Evolutionary conservation across 2,888 invertebrate species (phyloP).

Genomic region (Chymomyza amoena): DNA sequence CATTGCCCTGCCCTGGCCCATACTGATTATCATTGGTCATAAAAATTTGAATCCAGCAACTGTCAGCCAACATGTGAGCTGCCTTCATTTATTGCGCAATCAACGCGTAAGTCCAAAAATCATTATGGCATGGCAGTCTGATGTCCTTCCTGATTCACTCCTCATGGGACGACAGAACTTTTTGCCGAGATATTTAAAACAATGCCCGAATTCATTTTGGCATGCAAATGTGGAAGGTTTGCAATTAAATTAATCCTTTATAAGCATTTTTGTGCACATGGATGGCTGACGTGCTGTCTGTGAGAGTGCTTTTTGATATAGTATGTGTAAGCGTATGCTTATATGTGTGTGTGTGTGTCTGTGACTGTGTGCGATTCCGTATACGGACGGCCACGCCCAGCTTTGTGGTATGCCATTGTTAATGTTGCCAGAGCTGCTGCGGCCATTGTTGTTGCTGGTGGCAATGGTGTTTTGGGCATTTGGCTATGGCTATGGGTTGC

Average conservation of each 20-base stretch:
- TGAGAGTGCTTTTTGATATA: too few species aligned
- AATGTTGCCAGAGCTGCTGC: not conserved
- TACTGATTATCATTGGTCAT: not conserved
- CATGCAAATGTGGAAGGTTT: constrained; percentile 41
- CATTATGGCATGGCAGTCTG: constrained; percentile 54
- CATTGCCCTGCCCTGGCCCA: not conserved
- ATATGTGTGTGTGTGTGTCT: not conserved
- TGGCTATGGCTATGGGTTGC: constrained; percentile 36
- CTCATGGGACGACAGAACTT: not conserved
- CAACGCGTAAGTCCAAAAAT: constrained; percentile 33
- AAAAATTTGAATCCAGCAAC: not conserved
- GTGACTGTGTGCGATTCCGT: not conserved
- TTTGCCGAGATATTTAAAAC: constrained; percentile 1
- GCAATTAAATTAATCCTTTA: constrained; percentile 73
- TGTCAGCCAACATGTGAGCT: not conserved
- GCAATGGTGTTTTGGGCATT: constrained; percentile 36
- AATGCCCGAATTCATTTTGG: not conserved
- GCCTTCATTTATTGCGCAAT: constrained; percentile 5
- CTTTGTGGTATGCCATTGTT: not conserved
- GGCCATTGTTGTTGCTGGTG: not conserved
- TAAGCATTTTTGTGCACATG: constrained; percentile 69
- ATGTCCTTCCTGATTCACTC: constrained; percentile 21
- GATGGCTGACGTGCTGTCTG: constrained; percentile 44
- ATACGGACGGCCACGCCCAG: not conserved
- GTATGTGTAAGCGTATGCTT: not conserved